Evolutionary conservation across 37 sponge, comb jelly and placozoan genomes (phyloP).

Genomic region (Beroe ovata): DNA sequence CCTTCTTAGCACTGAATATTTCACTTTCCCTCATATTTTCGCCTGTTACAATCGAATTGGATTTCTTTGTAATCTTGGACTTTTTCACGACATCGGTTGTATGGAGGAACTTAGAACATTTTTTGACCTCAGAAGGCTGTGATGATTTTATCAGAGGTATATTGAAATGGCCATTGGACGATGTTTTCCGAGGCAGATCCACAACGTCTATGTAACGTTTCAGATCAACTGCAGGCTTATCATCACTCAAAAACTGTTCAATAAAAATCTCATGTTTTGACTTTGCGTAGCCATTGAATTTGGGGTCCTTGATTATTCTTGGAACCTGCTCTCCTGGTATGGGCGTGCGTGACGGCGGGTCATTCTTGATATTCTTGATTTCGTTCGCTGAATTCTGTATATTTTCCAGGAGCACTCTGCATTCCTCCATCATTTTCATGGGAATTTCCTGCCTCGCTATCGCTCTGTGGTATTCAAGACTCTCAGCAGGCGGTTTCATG

Average conservation of each 20-base stretch:
- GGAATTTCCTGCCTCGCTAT: neutral
- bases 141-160: neutral
- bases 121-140: neutral
- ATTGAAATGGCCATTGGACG: slow-evolving; percentile 5
- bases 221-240: neutral
- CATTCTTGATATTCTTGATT: neutral
- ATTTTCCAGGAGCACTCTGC: slow-evolving; percentile 37
- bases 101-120: slow-evolving; percentile 12
- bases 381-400: slow-evolving; percentile 58
- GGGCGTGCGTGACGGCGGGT: neutral
- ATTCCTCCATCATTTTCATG: slow-evolving; percentile 35
- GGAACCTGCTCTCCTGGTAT: neutral
- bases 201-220: neutral
- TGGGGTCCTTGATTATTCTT: neutral
- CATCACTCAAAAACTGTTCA: slow-evolving; percentile 21
- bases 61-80: neutral
- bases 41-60: neutral
- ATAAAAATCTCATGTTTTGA: slow-evolving; percentile 56
- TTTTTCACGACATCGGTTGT: neutral
- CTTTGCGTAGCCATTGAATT: neutral
- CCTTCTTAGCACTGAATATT: neutral
- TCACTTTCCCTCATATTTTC: neutral
- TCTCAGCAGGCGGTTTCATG: slow-evolving; percentile 23
- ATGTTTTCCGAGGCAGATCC: neutral
- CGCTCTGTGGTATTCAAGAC: slow-evolving; percentile 15